Percentiles rank a stretch among this genome's conserved stretches.
These are phyloP conservation scores for Aegithalos caudatus DNA, from an alignment of 2,113 vertebrate species.

Conservation along the genomic window DNA sequence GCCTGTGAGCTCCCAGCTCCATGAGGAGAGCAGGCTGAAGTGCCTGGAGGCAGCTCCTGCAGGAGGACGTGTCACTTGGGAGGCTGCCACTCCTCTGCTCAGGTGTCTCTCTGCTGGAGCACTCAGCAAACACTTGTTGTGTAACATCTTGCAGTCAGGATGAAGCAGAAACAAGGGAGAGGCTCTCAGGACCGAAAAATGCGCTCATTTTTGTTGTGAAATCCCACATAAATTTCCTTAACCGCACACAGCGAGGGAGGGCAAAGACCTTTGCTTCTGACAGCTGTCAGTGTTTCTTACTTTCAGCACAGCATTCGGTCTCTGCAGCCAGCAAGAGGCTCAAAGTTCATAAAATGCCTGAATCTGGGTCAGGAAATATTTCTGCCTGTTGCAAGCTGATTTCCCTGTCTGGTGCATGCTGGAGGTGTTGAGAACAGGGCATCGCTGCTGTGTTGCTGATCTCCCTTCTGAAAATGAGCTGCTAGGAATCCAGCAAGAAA, in stretches of 20 bases:
- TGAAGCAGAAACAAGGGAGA: not conserved
- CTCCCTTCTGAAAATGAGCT: not conserved
- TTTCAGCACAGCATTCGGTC: not conserved
- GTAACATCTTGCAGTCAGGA: not conserved
- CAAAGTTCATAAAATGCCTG: not conserved
- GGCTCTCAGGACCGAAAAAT: not conserved
- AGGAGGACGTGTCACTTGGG: not conserved
- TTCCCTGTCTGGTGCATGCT: not conserved
- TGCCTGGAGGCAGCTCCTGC: not conserved
- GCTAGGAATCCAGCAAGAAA: not conserved
- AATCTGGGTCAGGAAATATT: constrained; percentile 53
- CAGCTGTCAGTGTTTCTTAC: not conserved
- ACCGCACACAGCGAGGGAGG: not conserved
- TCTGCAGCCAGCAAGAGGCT: not conserved
- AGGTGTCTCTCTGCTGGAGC: not conserved
- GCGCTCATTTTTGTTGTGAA: not conserved
- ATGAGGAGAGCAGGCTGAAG: not conserved
- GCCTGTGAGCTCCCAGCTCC: not conserved
- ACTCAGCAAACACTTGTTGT: not conserved
- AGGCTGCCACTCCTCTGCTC: not conserved
- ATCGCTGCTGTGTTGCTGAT: not conserved
- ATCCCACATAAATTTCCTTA: not conserved
- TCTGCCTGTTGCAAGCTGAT: not conserved
- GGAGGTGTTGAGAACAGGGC: constrained; percentile 1
- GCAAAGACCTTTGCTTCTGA: not conserved